Conservation (phyloP, 2,888 invertebrate genomes). For the Napeogenes sylphis region DNA sequence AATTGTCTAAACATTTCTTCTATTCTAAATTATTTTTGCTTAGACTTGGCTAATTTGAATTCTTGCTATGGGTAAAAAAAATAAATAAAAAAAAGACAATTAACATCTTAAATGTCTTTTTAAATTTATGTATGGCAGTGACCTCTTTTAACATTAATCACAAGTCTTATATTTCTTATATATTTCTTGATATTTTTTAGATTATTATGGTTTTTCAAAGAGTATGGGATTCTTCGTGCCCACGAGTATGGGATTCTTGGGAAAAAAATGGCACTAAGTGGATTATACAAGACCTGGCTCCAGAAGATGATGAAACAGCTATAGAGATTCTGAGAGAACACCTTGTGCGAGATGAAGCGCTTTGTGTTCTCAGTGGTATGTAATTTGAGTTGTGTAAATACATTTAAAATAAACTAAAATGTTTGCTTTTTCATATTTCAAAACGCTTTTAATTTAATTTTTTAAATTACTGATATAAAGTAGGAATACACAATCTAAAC, state of each 20-base stretch:
- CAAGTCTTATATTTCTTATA: too few species aligned
- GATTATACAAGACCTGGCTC: conserved; percentile 54
- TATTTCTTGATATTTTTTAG: conserved; percentile 4
- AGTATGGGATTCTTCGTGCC: conserved; percentile 38
- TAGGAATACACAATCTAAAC: not conserved
- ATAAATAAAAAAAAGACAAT: too few species aligned
- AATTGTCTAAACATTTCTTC: too few species aligned
- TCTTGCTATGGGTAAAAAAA: too few species aligned
- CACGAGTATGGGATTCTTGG: conserved; percentile 52
- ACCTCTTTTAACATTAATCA: too few species aligned
- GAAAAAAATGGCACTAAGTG: conserved; percentile 43
- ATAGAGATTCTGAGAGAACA: conserved; percentile 43
- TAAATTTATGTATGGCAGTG: too few species aligned
- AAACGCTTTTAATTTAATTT: too few species aligned
- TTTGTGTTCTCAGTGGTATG: conserved; percentile 45
- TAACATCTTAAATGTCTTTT: too few species aligned
- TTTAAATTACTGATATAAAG: not conserved
- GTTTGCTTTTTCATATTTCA: too few species aligned
- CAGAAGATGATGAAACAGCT: conserved; percentile 54
- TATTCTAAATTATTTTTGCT: too few species aligned
- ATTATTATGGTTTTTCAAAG: conserved; percentile 34
- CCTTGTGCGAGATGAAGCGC: conserved; percentile 49
- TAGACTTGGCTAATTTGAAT: too few species aligned
- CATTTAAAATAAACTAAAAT: too few species aligned
- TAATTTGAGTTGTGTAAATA: not conserved